A percentile compares a stretch with the other conserved stretches of the same genome.
These are phyloP conservation scores for Chironomus riparius DNA, from an alignment of 2,888 invertebrate species.

Conservation along the genomic window DNA sequence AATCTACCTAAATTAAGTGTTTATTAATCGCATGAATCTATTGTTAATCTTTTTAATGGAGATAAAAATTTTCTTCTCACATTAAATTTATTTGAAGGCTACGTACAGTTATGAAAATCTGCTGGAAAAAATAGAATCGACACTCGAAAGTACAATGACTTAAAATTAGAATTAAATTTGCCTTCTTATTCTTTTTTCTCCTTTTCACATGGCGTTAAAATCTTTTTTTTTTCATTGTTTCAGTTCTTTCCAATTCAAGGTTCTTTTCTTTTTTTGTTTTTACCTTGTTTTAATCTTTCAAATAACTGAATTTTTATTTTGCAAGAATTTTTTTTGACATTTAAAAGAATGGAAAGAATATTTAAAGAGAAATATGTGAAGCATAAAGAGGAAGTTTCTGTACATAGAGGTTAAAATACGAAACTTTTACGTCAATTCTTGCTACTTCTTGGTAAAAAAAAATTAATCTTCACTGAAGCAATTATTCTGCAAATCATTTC, in stretches of 20 bases:
- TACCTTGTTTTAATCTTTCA: neutral
- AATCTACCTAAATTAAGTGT: neutral
- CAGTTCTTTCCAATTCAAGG: neutral
- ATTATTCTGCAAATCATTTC: neutral
- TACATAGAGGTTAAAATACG: too few species aligned
- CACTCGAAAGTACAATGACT: neutral
- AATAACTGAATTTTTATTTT: neutral
- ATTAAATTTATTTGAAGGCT: neutral
- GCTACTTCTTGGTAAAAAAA: neutral
- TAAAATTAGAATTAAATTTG: neutral
- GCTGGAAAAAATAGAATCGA: too few species aligned
- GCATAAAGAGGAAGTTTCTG: neutral
- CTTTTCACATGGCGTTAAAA: neutral
- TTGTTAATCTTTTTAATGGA: neutral
- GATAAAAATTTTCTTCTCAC: neutral
- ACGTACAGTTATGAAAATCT: neutral
- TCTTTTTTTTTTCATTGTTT: neutral
- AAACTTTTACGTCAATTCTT: neutral
- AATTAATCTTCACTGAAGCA: neutral
- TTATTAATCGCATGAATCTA: neutral
- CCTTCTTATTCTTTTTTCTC: neutral
- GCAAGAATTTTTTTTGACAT: neutral
- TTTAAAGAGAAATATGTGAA: neutral
- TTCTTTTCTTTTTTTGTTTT: neutral
- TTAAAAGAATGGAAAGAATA: neutral